These are phyloP conservation scores for Brachionus paranguensis DNA, from an alignment of 1,140 invertebrate genomes.

Conservation along the genomic window DNA sequence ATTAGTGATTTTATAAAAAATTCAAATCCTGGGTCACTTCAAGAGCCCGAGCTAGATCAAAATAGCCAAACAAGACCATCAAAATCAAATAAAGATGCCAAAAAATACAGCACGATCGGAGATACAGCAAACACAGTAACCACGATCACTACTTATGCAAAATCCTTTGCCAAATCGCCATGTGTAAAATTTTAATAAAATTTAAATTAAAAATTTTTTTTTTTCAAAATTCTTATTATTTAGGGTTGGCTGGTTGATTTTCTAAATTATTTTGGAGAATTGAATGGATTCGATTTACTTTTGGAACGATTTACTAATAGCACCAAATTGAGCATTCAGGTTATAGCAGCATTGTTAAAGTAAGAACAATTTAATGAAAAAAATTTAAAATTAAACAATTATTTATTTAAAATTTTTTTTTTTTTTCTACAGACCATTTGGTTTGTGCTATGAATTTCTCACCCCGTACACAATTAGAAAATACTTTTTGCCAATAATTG, in stretches of 20 bases:
- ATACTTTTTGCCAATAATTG: constrained; percentile 85
- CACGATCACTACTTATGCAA: constrained; percentile 1
- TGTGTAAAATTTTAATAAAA: constrained; percentile 46
- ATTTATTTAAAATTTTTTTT: constrained; percentile 40
- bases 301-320: constrained; percentile 69
- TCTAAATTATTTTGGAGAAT: constrained; percentile 83
- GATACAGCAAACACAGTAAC: not conserved
- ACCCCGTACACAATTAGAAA: constrained; percentile 81
- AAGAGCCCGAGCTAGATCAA: not conserved
- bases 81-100: not conserved
- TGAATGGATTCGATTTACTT: constrained; percentile 79
- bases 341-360: constrained; percentile 72
- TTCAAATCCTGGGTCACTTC: not conserved
- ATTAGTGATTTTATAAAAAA: constrained; percentile 4
- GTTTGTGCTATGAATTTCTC: constrained; percentile 80
- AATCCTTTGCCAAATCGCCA: constrained; percentile 53
- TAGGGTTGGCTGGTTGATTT: constrained; percentile 91
- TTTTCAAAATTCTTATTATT: constrained; percentile 26
- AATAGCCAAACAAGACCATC: not conserved
- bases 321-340: constrained; percentile 67
- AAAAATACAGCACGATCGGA: not conserved
- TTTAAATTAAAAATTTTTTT: not conserved
- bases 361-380: constrained; percentile 43
- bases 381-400: not conserved
- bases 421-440: constrained; percentile 67